Evolutionary conservation across 2,797 vertebrate genomes (phyloP).

Genomic region (Melanotaenia boesemani): DNA sequence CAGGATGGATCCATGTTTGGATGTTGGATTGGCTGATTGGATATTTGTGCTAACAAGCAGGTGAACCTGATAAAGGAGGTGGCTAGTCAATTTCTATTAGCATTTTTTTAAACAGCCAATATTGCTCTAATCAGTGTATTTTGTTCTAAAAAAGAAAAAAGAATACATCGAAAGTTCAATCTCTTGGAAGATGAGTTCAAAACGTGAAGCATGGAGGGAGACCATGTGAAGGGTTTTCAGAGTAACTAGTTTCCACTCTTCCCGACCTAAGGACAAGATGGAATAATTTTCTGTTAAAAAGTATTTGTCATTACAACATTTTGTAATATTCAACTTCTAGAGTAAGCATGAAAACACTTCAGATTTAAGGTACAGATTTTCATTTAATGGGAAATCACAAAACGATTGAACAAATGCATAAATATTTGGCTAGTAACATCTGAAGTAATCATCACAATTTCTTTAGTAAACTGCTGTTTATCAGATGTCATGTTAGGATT

Average conservation of each 20-base stretch:
- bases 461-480: neutral
- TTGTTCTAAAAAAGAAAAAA: neutral
- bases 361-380: too few species aligned
- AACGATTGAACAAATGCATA: too few species aligned
- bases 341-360: neutral
- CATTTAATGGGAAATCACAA: too few species aligned
- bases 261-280: neutral
- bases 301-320: neutral
- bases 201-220: neutral
- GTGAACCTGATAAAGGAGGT: too few species aligned
- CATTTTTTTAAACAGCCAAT: neutral
- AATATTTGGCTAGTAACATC: too few species aligned
- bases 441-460: too few species aligned
- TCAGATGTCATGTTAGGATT: too few species aligned
- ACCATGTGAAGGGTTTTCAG: neutral
- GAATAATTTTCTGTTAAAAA: neutral
- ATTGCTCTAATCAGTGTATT: neutral
- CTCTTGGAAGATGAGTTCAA: neutral
- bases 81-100: neutral
- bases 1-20: too few species aligned
- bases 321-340: too few species aligned
- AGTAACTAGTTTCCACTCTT: neutral
- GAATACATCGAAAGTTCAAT: neutral
- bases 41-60: too few species aligned
- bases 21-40: too few species aligned